phyloP scores from a whole-genome alignment of 2,797 vertebrate genomes.

The Acanthornis magna region DNA sequence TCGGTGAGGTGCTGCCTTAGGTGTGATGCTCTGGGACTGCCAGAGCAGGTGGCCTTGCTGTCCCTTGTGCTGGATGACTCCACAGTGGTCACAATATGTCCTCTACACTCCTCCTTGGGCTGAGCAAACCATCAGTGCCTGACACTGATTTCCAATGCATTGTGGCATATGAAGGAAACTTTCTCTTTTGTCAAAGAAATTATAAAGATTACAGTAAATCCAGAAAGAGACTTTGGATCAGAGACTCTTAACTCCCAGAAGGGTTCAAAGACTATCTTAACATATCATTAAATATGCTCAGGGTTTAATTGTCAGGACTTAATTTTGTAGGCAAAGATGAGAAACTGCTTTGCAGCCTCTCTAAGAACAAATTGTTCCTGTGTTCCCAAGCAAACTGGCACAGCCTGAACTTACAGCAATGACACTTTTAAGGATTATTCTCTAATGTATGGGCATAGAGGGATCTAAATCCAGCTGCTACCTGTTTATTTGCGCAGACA shows the following conservation, averaged over 20 bases:
- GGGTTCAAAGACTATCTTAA: background rate
- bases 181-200: background rate
- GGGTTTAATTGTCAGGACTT: background rate
- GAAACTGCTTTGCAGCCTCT: background rate
- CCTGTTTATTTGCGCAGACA: background rate
- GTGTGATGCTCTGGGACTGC: background rate
- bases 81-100: fast-evolving
- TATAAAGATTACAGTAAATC: background rate
- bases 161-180: background rate
- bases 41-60: fast-evolving
- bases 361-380: background rate
- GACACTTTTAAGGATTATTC: background rate
- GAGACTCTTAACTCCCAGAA: background rate
- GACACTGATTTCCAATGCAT: background rate
- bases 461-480: background rate
- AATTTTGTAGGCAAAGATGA: background rate
- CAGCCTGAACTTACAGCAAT: background rate
- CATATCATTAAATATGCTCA: background rate
- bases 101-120: background rate
- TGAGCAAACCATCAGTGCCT: background rate
- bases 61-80: background rate
- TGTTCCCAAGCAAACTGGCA: background rate
- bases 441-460: background rate
- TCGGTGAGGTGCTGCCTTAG: background rate
- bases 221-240: background rate